phyloP scores from a whole-genome alignment of 1,140 invertebrate species.

The Marisa cornuarietis region DNA sequence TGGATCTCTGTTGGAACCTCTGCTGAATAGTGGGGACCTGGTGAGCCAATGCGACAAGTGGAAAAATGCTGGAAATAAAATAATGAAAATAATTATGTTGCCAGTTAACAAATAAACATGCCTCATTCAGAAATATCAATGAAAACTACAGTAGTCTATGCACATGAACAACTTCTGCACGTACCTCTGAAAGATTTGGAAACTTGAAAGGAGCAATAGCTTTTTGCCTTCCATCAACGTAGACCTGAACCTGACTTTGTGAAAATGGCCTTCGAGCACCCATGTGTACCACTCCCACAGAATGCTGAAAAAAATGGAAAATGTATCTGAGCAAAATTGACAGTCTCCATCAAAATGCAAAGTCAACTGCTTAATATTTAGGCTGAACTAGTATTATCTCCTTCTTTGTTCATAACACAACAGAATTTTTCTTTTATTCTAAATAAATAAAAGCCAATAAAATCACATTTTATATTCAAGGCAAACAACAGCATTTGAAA shows the following conservation, averaged over 20 bases:
- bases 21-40: slow-evolving; percentile 29
- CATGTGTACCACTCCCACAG: slow-evolving; percentile 71
- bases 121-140: slow-evolving; percentile 55
- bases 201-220: slow-evolving; percentile 71
- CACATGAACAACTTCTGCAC: slow-evolving; percentile 15
- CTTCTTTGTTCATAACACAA: no score
- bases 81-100: background rate
- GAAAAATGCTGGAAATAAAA: slow-evolving; percentile 66
- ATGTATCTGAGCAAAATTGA: background rate
- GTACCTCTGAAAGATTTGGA: slow-evolving; percentile 71
- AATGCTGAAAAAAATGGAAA: slow-evolving; percentile 66
- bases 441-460: background rate
- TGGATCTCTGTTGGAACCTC: slow-evolving; percentile 25
- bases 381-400: no score
- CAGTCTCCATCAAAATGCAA: background rate
- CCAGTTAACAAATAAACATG: background rate
- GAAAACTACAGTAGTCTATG: background rate
- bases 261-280: slow-evolving; percentile 73
- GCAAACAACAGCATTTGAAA: background rate
- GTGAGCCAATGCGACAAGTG: slow-evolving; percentile 68
- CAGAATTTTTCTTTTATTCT: no score
- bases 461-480: background rate
- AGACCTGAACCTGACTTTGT: slow-evolving; percentile 72
- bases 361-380: background rate
- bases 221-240: slow-evolving; percentile 72